phyloP scores from a whole-genome alignment of 92 coral and sea anemone species.

The Porites divaricata region DNA sequence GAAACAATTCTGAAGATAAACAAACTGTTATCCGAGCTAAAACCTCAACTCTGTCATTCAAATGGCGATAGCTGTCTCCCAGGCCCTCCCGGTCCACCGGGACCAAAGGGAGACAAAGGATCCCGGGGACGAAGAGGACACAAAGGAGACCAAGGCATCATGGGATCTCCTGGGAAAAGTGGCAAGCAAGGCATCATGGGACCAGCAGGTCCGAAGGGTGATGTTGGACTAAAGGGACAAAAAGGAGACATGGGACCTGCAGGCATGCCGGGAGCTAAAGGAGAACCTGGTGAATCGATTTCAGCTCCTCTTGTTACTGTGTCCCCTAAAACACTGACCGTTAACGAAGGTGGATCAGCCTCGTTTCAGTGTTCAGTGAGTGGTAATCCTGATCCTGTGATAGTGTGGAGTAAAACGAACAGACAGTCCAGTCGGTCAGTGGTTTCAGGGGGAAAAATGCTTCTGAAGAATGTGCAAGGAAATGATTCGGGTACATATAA shows the following conservation, averaged over 20 bases:
- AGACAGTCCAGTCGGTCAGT: too few species aligned
- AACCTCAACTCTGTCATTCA: not conserved
- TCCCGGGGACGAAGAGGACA: not conserved
- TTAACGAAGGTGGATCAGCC: constrained; percentile 46
- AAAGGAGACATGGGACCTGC: constrained; percentile 21
- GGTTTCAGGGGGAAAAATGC: too few species aligned
- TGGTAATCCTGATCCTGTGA: constrained; percentile 38
- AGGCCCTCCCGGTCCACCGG: constrained; percentile 2
- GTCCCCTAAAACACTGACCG: constrained; percentile 22
- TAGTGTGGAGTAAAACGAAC: constrained; percentile 25
- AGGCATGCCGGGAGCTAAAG: constrained; percentile 35
- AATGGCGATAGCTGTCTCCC: not conserved
- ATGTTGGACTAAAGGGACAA: not conserved
- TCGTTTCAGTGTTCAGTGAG: constrained; percentile 29
- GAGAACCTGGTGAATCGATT: constrained; percentile 28
- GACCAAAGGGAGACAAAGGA: not conserved
- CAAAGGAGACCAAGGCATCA: not conserved
- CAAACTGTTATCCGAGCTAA: not conserved
- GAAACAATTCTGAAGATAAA: too few species aligned
- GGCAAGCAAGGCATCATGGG: not conserved
- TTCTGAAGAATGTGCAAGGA: too few species aligned
- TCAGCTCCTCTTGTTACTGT: constrained; percentile 30
- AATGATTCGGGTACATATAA: too few species aligned
- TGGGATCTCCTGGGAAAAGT: not conserved
- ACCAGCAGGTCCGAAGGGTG: not conserved